A percentile compares a stretch with the other conserved stretches of the same genome.
phyloP scores from a whole-genome alignment of 2,113 vertebrate species.

The Mola mola region DNA sequence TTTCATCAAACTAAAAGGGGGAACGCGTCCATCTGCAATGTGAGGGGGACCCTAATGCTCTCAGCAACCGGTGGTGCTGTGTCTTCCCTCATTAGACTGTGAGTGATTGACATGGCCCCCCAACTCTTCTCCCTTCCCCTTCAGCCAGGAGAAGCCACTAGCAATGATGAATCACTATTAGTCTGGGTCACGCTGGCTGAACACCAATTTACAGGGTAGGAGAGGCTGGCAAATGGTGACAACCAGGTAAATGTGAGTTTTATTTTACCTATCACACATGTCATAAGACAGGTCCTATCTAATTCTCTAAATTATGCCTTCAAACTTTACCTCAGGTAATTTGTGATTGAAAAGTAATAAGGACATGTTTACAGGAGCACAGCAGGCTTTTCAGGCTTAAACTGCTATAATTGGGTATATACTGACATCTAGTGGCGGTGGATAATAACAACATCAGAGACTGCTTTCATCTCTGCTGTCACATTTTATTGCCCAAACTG shows the following conservation, averaged over 20 bases:
- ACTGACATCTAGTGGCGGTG: conserved; percentile 67
- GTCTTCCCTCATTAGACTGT: conserved; percentile 66
- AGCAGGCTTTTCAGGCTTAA: neutral
- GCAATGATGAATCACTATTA: conserved; percentile 75
- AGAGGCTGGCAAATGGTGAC: conserved; percentile 35
- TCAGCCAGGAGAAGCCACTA: conserved; percentile 34
- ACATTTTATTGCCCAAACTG: neutral
- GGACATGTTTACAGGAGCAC: conserved; percentile 8
- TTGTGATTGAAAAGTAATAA: conserved; percentile 15
- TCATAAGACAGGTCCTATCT: conserved; percentile 6
- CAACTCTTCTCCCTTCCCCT: neutral
- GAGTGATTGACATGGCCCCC: conserved; percentile 47
- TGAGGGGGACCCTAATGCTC: conserved; percentile 12
- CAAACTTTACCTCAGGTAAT: neutral
- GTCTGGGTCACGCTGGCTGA: conserved; percentile 60
- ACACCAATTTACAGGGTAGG: conserved; percentile 56
- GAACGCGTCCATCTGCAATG: neutral
- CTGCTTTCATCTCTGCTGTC: neutral
- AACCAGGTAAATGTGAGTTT: conserved; percentile 39
- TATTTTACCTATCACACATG: conserved; percentile 7
- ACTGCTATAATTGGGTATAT: conserved; percentile 16
- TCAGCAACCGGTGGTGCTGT: conserved; percentile 35
- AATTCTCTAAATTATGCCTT: no score
- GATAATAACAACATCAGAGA: neutral
- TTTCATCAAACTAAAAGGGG: neutral